These are phyloP conservation scores for Ceratina calcarata DNA, from an alignment of 1,140 invertebrate species.

Conservation along the genomic window DNA sequence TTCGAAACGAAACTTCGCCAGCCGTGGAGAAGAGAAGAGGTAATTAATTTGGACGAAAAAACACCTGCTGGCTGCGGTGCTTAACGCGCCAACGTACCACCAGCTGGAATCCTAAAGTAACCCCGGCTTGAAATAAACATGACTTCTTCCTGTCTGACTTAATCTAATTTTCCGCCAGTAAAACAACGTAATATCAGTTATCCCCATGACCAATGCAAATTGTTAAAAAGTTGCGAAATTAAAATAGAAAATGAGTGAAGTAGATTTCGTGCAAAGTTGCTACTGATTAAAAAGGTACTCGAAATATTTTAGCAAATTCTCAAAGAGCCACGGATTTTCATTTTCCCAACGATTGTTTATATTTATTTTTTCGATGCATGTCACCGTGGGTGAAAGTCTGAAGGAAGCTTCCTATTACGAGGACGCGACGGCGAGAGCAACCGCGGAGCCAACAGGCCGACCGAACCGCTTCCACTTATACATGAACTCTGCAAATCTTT, in stretches of 20 bases:
- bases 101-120: not conserved
- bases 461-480: slow-evolving; percentile 26
- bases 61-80: not conserved
- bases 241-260: not conserved
- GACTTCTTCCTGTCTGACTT: no score
- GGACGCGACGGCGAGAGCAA: slow-evolving; percentile 47
- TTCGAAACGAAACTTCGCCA: slow-evolving; percentile 17
- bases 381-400: slow-evolving; percentile 62
- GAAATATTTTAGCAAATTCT: no score
- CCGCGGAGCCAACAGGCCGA: slow-evolving; percentile 14
- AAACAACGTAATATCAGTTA: no score
- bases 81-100: slow-evolving; percentile 1
- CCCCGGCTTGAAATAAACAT: no score
- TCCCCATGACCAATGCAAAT: no score
- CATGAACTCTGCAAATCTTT: slow-evolving; percentile 9
- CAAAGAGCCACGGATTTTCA: no score
- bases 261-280: no score
- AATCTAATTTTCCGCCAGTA: no score
- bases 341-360: no score
- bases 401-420: slow-evolving; percentile 21
- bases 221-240: no score
- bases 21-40: not conserved
- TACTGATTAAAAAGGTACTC: no score
- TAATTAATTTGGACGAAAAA: slow-evolving; percentile 28
- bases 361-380: not conserved